phyloP scores from a whole-genome alignment of 2,888 invertebrate species.

The Eristalis tenax region DNA sequence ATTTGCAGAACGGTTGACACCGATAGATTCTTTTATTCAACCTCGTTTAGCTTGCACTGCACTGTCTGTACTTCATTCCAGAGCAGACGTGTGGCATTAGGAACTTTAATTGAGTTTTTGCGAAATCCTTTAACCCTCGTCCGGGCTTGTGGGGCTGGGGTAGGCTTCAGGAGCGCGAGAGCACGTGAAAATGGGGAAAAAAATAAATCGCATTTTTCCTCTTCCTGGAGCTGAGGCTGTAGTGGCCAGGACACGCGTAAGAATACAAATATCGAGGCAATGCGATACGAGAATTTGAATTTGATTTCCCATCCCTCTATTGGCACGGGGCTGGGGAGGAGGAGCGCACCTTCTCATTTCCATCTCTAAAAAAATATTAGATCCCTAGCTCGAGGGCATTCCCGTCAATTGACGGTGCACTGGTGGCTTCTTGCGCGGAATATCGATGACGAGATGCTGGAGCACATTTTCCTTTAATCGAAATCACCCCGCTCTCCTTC shows the following conservation, averaged over 20 bases:
- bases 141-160: not conserved
- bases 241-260: not conserved
- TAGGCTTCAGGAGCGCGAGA: not conserved
- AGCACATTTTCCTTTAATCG: constrained; percentile 29
- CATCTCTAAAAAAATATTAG: constrained; percentile 31
- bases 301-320: constrained; percentile 18
- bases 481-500: constrained; percentile 8
- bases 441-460: constrained; percentile 2
- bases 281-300: constrained; percentile 21
- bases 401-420: constrained; percentile 45
- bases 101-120: constrained; percentile 69
- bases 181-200: not conserved
- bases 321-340: not conserved
- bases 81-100: constrained; percentile 47
- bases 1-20: constrained; percentile 27
- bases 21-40: constrained; percentile 32
- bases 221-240: not conserved
- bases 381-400: constrained; percentile 33
- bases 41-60: constrained; percentile 24
- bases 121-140: constrained; percentile 26
- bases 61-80: constrained; percentile 38
- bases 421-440: not conserved
- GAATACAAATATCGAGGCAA: constrained; percentile 38
- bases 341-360: not conserved
- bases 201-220: not conserved